Evolutionary conservation across 2,797 vertebrate species (phyloP).

Genomic region (Poeciliopsis gracilis): DNA sequence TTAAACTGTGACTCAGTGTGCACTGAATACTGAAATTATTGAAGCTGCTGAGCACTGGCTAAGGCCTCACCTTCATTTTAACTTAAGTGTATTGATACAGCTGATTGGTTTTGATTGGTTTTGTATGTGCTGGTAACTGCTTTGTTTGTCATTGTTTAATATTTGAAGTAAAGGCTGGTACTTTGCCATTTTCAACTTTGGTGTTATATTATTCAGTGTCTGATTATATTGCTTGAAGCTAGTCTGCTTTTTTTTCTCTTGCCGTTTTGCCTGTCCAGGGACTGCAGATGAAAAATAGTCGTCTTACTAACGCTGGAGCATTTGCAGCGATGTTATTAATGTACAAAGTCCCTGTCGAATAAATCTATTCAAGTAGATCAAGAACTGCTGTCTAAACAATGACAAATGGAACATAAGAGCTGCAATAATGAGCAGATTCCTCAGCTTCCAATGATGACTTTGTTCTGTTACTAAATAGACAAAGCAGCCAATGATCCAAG

Average conservation of each 20-base stretch:
- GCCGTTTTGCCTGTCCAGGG: background rate
- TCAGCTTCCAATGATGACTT: background rate
- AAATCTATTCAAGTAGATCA: background rate
- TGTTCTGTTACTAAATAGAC: background rate
- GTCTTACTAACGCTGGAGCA: background rate
- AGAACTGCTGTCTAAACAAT: background rate
- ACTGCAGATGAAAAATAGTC: background rate
- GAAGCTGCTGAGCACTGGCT: background rate
- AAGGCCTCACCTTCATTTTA: background rate
- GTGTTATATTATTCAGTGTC: background rate
- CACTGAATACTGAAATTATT: background rate
- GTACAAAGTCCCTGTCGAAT: background rate
- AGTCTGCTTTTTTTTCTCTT: background rate
- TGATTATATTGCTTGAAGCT: background rate
- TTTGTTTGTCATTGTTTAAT: background rate
- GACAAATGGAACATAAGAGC: background rate
- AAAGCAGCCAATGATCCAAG: background rate
- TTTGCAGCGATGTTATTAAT: background rate
- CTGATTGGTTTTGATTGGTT: background rate
- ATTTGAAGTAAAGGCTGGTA: background rate
- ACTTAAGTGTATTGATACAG: background rate
- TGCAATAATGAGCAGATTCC: background rate
- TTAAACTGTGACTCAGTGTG: slow-evolving; percentile 6
- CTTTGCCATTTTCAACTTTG: background rate
- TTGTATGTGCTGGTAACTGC: background rate